Evolutionary conservation across 2,888 invertebrate species (phyloP).

Genomic region (Rhagium mordax): DNA sequence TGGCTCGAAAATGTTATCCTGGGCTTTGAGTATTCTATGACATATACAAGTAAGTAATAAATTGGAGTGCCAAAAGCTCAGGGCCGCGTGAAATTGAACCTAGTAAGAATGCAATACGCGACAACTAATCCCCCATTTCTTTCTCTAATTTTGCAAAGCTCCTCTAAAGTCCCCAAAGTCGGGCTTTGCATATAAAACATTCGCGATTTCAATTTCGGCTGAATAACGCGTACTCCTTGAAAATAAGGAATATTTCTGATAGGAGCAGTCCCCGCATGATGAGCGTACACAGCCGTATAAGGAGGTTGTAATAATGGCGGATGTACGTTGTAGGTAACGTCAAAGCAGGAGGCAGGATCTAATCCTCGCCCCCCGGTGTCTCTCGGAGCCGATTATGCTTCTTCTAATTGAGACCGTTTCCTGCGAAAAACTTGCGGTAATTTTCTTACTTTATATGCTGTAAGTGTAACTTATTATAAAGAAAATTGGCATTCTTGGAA

Average conservation of each 20-base stretch:
- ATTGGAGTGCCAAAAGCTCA: conserved; percentile 64
- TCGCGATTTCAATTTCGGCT: conserved; percentile 64
- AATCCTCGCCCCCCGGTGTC: background rate
- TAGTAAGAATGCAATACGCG: conserved; percentile 66
- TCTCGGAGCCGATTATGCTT: background rate
- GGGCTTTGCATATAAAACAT: conserved; percentile 68
- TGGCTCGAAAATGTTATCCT: conserved; percentile 30
- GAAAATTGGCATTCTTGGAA: background rate
- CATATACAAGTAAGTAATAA: conserved; percentile 58
- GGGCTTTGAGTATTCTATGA: conserved; percentile 41
- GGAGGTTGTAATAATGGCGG: conserved; percentile 3
- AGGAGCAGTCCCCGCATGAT: conserved; percentile 8
- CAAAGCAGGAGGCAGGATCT: background rate
- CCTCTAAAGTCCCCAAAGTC: conserved; percentile 65
- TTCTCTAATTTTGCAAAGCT: conserved; percentile 68
- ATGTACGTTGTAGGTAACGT: background rate
- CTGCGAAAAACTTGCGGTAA: background rate
- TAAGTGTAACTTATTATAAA: background rate
- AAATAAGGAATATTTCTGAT: conserved; percentile 27
- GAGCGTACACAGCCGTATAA: background rate
- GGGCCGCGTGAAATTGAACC: conserved; percentile 67
- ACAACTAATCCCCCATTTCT: conserved; percentile 68
- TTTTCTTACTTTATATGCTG: background rate
- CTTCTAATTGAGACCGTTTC: background rate
- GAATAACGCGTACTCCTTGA: conserved; percentile 50